A percentile compares a stretch with the other conserved stretches of the same genome.
These are phyloP conservation scores for Apomyelois bistriatella DNA, from an alignment of 2,888 invertebrate species.

Conservation along the genomic window DNA sequence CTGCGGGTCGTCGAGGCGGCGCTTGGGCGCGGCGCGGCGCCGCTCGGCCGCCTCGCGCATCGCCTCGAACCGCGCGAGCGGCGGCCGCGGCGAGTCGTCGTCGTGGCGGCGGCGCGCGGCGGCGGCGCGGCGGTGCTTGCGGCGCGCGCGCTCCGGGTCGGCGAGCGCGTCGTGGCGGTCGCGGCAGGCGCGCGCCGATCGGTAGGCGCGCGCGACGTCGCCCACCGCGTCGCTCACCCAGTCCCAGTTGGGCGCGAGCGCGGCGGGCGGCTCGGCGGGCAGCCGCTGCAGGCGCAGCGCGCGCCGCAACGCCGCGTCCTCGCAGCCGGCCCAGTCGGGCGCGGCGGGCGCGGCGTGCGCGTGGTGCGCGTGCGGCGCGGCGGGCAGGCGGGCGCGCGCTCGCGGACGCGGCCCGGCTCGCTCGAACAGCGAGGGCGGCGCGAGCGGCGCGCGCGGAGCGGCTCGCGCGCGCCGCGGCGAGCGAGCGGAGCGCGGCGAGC, in stretches of 20 bases:
- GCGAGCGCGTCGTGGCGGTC: slow-evolving; percentile 94
- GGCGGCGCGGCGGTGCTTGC: slow-evolving; percentile 88
- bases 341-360: slow-evolving; percentile 86
- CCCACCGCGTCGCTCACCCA: slow-evolving; percentile 95
- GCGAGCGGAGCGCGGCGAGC: slow-evolving; percentile 86
- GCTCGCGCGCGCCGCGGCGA: slow-evolving; percentile 84
- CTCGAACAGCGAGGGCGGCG: slow-evolving; percentile 82
- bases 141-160: slow-evolving; percentile 92
- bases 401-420: slow-evolving; percentile 82
- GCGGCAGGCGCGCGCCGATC: slow-evolving; percentile 95
- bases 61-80: slow-evolving; percentile 83
- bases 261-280: slow-evolving; percentile 83
- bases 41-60: slow-evolving; percentile 87
- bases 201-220: slow-evolving; percentile 89
- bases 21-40: slow-evolving; percentile 87
- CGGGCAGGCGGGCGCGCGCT: slow-evolving; percentile 85
- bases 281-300: slow-evolving; percentile 85
- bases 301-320: slow-evolving; percentile 93
- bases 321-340: slow-evolving; percentile 95
- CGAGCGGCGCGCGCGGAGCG: slow-evolving; percentile 87
- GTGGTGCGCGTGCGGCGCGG: slow-evolving; percentile 86
- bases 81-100: slow-evolving; percentile 71
- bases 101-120: slow-evolving; percentile 86
- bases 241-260: slow-evolving; percentile 98
- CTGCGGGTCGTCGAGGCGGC: slow-evolving; percentile 84